Evolutionary conservation across 1,140 invertebrate genomes (phyloP).

Genomic region (Dreissena polymorpha): DNA sequence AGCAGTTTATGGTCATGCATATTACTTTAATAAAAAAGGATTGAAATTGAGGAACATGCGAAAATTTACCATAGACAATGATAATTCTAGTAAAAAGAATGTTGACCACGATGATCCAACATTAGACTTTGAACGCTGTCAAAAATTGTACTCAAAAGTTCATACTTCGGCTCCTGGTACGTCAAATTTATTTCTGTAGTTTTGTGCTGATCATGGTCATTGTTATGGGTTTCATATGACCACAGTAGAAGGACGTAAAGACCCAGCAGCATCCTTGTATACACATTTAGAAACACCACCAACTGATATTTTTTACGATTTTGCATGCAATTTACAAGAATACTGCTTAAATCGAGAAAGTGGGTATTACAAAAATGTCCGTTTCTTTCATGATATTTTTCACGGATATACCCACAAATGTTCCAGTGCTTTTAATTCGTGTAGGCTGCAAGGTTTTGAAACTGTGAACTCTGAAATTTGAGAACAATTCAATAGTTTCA

Average conservation of each 20-base stretch:
- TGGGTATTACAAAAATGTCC: slow-evolving; percentile 45
- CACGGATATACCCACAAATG: slow-evolving; percentile 58
- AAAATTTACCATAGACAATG: slow-evolving; percentile 47
- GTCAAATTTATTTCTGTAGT: slow-evolving; percentile 56
- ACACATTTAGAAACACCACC: slow-evolving; percentile 47
- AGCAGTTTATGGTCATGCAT: slow-evolving; percentile 55
- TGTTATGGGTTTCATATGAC: slow-evolving; percentile 60
- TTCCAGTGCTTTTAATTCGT: slow-evolving; percentile 49
- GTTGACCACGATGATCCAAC: slow-evolving; percentile 53
- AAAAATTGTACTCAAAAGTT: slow-evolving; percentile 27
- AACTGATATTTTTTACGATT: slow-evolving; percentile 58
- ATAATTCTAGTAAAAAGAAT: slow-evolving; percentile 4
- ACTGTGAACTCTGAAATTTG: slow-evolving; percentile 58
- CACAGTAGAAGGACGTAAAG: slow-evolving; percentile 55
- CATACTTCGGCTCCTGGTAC: slow-evolving; percentile 40
- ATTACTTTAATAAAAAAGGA: slow-evolving; percentile 47
- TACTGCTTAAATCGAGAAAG: slow-evolving; percentile 59
- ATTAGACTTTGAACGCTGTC: slow-evolving; percentile 26
- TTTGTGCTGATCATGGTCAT: slow-evolving; percentile 55
- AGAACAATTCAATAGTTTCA: slow-evolving; percentile 58
- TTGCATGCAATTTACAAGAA: slow-evolving; percentile 52
- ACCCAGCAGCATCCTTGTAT: slow-evolving; percentile 56
- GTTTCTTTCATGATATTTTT: slow-evolving; percentile 61
- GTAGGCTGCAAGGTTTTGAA: slow-evolving; percentile 35
- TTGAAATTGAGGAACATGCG: slow-evolving; percentile 26